Evolutionary conservation across 1,140 invertebrate species (phyloP), one percentile per base, ranked within the genome.

Genomic region (Caenorhabditis elegans): DNA sequence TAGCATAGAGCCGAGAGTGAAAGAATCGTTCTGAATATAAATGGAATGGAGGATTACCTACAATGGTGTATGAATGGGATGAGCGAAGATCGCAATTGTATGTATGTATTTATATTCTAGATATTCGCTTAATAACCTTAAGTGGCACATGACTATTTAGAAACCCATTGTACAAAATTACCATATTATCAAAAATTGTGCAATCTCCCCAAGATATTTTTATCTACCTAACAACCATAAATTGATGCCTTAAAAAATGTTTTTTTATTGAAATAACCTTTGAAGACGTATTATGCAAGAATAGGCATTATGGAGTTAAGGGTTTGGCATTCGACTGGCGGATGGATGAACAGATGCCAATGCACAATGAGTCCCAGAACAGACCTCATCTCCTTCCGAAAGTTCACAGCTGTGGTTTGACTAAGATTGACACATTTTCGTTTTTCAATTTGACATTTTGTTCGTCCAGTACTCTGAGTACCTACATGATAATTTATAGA

Each of bases 331-430:
- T 70, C 36, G 60, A 70, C 60, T 22, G n/a, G 34, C 53, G 53
- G 31, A 60, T 60, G 53, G 53, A 70, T 39, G 60, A 34, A 70
- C 60, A 70, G 60, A 70, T 70, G 60, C 60, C 60, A 70, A 39
- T 70, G 60, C 60, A 70, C 60, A 70, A 70, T 70, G 60, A 70
- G 53, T 11, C n/a, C 49, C 13, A n/a, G n/a, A n/a, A n/a, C n/a
- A n/a, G n/a, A n/a, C n/a, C n/a, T n/a, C n/a, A n/a, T 3, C 55
- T 65, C 17, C 55, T 8, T 65, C 34, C n/a, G n/a, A 70, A 60
- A 70, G 60, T 70, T 70, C 60, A 70, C 60, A 70, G 31, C 60
- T 70, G 60, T 70, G 60, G 60, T 70, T 70, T 70, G 60, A 70
- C 60, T 19, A 70, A 70, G 60, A 70, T 70, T 70, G 60, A 70